phyloP scores from a whole-genome alignment of 2,113 vertebrate species.

The Brachyhypopomus gauderio region DNA sequence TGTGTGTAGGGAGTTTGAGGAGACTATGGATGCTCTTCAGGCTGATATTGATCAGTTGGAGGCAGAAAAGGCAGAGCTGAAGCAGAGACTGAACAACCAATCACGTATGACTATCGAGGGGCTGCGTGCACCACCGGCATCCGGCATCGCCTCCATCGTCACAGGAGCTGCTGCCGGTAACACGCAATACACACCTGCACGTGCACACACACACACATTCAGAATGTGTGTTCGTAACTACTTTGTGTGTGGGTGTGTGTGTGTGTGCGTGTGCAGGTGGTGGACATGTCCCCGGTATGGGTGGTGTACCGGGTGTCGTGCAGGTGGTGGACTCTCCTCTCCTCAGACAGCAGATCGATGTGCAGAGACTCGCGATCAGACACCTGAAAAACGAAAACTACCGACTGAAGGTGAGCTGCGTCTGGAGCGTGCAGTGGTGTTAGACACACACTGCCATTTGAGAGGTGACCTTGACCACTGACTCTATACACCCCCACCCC shows the following conservation, averaged over 20 bases:
- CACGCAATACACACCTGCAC: constrained; percentile 13
- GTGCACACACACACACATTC: background rate
- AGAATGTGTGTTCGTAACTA: constrained; percentile 13
- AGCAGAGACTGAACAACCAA: constrained; percentile 88
- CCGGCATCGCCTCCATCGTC: constrained; percentile 87
- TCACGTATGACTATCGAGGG: constrained; percentile 87
- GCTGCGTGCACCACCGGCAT: constrained; percentile 74
- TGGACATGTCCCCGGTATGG: constrained; percentile 62
- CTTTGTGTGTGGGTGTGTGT: constrained; percentile 18
- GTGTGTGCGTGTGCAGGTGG: constrained; percentile 17
- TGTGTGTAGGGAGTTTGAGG: constrained; percentile 89
- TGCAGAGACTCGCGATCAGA: constrained; percentile 87
- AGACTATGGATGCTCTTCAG: constrained; percentile 97
- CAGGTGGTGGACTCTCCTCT: constrained; percentile 92
- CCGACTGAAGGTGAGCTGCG: constrained; percentile 82
- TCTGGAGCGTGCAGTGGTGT: no score
- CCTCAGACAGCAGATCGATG: constrained; percentile 90
- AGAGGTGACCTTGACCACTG: background rate
- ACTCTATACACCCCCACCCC: no score
- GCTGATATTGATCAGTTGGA: constrained; percentile 97
- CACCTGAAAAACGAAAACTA: constrained; percentile 93
- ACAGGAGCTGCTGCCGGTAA: constrained; percentile 83
- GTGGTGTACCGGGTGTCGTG: constrained; percentile 60
- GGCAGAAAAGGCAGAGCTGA: constrained; percentile 90
- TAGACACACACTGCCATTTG: no score